Evolutionary conservation across 2,888 invertebrate species (phyloP), one percentile per base, ranked within the genome.

Genomic region (Copidosoma aretas): DNA sequence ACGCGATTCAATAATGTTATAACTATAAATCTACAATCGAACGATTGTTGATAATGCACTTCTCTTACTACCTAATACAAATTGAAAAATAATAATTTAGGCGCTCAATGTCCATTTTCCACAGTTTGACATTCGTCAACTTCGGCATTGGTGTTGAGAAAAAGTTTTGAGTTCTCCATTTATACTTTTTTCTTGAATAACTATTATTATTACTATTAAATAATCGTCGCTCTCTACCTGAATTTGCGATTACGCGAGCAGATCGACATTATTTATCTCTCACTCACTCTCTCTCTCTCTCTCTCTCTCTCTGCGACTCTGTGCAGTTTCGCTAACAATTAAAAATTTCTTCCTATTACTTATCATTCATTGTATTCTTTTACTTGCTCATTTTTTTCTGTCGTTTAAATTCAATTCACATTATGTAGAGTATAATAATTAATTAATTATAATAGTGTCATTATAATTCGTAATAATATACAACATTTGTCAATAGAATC

Each of bases 391-490:
- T 46, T 76, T 76, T 75, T 73, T 70, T 74, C 74, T 76, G 74
- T 75, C 76, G 73, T 77, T 79, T 79, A 80, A 81, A 81, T 81
- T 82, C 82, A 82, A 82, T 82, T 83, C 83, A 80, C 82, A 82
- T 82, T 82, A 82, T 81, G 66, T 81, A 81, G 82, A 80, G 81
- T 82, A 82, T 81, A 81, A 82, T 81, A 81, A 81, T 80, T 78
- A 78, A 79, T 82, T 82, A 81, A 82, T 83, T 82, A 82, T 82
- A 81, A 83, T 83, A 81, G 81, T 82, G 78, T 82, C 81, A 83
- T 82, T 83, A 83, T 82, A 83, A 82, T 83, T 81, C 82, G 78
- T 83, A 82, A 81, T 83, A 83, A 83, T 83, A 83, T 82, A 83
- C 83, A 83, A 83, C 83, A 82, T 83, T 82, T 83, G 77, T 83